Evolutionary conservation across 2,888 invertebrate genomes (phyloP).

Genomic region (Antheraea yamamai): DNA sequence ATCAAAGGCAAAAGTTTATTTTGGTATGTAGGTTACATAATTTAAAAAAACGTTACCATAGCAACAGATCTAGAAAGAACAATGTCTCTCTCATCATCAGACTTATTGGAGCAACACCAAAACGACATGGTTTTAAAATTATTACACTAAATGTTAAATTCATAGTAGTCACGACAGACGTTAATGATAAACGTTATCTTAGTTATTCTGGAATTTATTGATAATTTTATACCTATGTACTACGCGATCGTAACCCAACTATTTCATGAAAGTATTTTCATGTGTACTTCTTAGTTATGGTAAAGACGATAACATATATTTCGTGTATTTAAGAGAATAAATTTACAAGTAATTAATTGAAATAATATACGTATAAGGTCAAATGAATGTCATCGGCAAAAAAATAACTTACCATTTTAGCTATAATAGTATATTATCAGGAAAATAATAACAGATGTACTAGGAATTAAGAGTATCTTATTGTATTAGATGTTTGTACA

Average conservation of each 20-base stretch:
- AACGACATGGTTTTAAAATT: slow-evolving; percentile 40
- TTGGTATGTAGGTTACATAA: slow-evolving; percentile 59
- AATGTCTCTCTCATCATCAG: slow-evolving; percentile 32
- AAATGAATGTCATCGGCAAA: slow-evolving; percentile 67
- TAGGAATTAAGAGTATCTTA: not conserved
- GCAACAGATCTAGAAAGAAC: slow-evolving; percentile 34
- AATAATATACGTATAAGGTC: slow-evolving; percentile 53
- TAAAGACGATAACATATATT: not conserved
- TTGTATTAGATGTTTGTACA: not conserved
- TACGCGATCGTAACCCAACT: slow-evolving; percentile 12
- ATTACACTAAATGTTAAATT: slow-evolving; percentile 1
- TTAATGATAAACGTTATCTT: slow-evolving; percentile 22
- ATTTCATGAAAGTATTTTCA: not conserved
- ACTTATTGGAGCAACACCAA: slow-evolving; percentile 45
- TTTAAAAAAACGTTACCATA: slow-evolving; percentile 42
- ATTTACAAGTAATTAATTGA: slow-evolving; percentile 6
- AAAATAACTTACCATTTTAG: slow-evolving; percentile 56
- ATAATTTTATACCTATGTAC: slow-evolving; percentile 13
- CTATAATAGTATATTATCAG: not conserved
- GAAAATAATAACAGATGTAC: not conserved
- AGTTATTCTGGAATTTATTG: slow-evolving; percentile 18
- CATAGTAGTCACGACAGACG: slow-evolving; percentile 6
- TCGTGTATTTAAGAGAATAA: not conserved
- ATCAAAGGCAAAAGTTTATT: not conserved
- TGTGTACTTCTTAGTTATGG: not conserved